Conservation (phyloP, 2,113 vertebrate species). For the Synodontis membranacea region DNA sequence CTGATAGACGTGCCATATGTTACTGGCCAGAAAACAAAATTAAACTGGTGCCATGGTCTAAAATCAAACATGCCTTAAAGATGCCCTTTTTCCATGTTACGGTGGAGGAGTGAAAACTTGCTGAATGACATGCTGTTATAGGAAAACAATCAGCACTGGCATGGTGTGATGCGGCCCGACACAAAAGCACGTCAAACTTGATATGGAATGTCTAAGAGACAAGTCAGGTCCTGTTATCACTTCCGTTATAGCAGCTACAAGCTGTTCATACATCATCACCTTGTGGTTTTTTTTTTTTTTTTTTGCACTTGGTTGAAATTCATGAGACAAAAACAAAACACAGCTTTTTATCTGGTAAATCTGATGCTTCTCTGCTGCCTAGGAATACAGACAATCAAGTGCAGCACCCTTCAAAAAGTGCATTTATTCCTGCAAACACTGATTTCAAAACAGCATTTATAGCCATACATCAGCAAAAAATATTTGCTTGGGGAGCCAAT, state of each 20-base stretch:
- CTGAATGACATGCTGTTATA: background rate
- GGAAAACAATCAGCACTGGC: background rate
- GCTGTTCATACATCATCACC: background rate
- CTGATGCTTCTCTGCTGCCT: background rate
- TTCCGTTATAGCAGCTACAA: background rate
- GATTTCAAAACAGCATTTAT: no score
- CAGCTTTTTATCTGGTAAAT: no score
- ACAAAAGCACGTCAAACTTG: background rate
- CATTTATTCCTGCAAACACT: no score
- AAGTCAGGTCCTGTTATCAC: background rate
- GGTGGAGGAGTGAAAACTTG: background rate
- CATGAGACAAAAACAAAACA: background rate
- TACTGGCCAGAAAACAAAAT: background rate
- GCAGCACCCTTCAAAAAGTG: background rate
- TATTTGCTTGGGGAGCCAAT: no score
- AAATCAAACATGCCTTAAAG: background rate
- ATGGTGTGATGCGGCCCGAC: background rate
- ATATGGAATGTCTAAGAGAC: background rate
- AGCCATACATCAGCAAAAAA: no score
- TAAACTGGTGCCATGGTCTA: background rate
- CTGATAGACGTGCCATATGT: background rate
- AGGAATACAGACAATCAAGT: background rate
- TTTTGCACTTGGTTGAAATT: background rate
- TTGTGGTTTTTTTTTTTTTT: no score
- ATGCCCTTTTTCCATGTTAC: background rate